phyloP scores from a whole-genome alignment of 2,113 vertebrate species.

The Ameiurus melas region DNA sequence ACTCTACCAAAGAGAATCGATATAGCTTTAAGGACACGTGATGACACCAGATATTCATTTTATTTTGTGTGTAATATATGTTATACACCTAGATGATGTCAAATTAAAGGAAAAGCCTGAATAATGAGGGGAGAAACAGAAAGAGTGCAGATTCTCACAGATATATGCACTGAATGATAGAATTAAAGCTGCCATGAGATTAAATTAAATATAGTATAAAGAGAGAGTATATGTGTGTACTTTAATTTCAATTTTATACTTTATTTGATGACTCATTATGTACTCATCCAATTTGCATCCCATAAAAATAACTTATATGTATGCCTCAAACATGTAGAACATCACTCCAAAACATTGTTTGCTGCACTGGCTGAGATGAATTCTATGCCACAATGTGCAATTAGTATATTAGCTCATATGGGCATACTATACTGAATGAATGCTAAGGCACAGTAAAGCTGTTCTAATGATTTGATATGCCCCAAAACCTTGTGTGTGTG shows the following conservation, averaged over 20 bases:
- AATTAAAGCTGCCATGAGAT: background rate
- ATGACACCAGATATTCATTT: slow-evolving; percentile 16
- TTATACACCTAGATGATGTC: background rate
- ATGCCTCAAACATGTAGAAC: background rate
- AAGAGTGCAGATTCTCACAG: background rate
- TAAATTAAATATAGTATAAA: too few relatives aligned
- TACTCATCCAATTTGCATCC: background rate
- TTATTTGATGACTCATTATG: background rate
- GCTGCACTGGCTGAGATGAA: background rate
- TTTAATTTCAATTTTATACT: background rate
- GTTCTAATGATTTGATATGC: background rate
- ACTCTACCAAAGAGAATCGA: slow-evolving; percentile 5
- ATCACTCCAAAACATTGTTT: background rate
- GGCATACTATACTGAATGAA: background rate
- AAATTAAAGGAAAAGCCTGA: background rate
- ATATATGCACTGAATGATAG: background rate
- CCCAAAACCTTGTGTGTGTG: background rate
- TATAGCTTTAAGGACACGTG: background rate
- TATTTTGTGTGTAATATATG: slow-evolving; percentile 4
- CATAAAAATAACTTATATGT: background rate
- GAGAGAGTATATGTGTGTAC: too few relatives aligned
- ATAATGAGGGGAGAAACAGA: background rate
- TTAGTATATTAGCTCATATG: background rate
- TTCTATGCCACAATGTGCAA: background rate
- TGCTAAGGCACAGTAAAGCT: background rate